Evolutionary conservation across 2,888 invertebrate genomes (phyloP).

Genomic region (Melangyna quadrimaculata): DNA sequence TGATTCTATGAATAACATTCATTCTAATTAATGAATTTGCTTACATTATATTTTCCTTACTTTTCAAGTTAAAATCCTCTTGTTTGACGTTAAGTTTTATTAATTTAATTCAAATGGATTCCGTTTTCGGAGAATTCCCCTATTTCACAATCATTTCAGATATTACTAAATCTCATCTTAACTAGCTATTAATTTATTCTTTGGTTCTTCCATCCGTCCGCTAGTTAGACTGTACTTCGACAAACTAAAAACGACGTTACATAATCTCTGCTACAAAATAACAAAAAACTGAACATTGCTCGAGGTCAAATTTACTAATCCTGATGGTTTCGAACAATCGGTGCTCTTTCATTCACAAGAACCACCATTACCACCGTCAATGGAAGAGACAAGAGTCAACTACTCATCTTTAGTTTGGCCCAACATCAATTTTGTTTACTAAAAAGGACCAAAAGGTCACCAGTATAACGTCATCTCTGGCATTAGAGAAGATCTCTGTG

Average conservation of each 20-base stretch:
- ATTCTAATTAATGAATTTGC: slow-evolving; percentile 4
- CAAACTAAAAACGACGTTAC: slow-evolving; percentile 21
- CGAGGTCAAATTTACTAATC: slow-evolving; percentile 66
- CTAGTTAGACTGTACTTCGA: slow-evolving; percentile 4
- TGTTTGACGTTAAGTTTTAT: neutral
- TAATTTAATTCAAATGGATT: slow-evolving; percentile 12
- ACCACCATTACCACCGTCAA: slow-evolving; percentile 66
- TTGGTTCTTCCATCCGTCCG: neutral
- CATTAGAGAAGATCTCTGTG: slow-evolving; percentile 29
- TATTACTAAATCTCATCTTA: neutral
- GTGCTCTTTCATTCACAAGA: slow-evolving; percentile 63
- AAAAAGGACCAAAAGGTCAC: slow-evolving; percentile 40
- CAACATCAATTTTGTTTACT: neutral
- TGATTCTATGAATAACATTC: neutral
- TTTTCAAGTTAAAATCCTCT: neutral
- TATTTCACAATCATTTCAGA: neutral
- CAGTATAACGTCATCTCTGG: slow-evolving; percentile 62
- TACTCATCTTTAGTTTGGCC: neutral
- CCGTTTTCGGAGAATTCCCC: neutral
- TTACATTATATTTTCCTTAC: neutral
- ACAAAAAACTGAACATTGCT: neutral
- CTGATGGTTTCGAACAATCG: slow-evolving; percentile 44
- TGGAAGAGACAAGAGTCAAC: slow-evolving; percentile 47
- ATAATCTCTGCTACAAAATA: slow-evolving; percentile 7
- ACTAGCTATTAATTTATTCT: neutral